Evolutionary conservation across 2,797 vertebrate genomes (phyloP), one percentile per base, ranked within the genome.

Genomic region (Pelochelys cantorii): DNA sequence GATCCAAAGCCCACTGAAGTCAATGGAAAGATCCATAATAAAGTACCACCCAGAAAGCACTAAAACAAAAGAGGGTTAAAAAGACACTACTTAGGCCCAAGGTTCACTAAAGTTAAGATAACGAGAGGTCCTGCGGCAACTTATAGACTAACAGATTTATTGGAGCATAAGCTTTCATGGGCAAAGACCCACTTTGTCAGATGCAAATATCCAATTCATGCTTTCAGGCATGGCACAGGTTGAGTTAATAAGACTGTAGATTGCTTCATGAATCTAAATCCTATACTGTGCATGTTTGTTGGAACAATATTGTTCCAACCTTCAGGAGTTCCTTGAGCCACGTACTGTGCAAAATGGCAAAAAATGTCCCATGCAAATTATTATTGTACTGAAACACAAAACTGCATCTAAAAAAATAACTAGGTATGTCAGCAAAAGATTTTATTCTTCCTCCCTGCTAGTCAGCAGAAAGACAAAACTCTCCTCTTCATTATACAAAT

Each of bases 281-380:
- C 85, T 10, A 3, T 83, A 86, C 90, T 86, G 17, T n/a, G 5
- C 22, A 7, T 82, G 55, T 90, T 78, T 96, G 37, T 88, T n/a
- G 88, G 83, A 87, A 87, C 60, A 95, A 84, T n/a, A 23, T 74
- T 84, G 11, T 79, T 83, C 53, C 93, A 48, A 3, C 11, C 90
- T 68, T 17, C 88, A 31, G 53, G 34, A 17, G 7, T 31, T 74
- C 25, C 71, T 75, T 90, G 81, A 87, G 83, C 68, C 81, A 94
- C 90, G 88, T 34, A 23, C 91, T 91, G 81, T 17, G 88, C 8
- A 86, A 90, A 87, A 37, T 13, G 13, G 65, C 42, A 94, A 88
- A 57, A 37, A 23, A 7, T 93, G 87, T 88, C 54, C 92, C 42
- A 92, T 92, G 27, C 81, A 94, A 93, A 93, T 88, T 81, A 93